Conservation (phyloP, 2,888 invertebrate genomes). For the Rhamphomyia laevipes region DNA sequence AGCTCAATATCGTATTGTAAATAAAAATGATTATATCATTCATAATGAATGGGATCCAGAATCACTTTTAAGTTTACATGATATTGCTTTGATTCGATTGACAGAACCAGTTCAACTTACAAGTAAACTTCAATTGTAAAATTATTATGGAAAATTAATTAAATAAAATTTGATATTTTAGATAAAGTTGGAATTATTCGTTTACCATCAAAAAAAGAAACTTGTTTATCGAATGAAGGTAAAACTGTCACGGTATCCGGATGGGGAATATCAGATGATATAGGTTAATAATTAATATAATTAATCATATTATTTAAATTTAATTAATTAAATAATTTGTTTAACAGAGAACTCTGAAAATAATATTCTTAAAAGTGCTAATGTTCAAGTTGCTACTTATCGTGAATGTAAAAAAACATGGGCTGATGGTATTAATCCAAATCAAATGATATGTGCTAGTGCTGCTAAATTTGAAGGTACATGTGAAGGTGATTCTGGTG, state of each 20-base stretch:
- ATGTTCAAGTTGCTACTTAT: background rate
- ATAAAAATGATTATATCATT: conserved; percentile 2
- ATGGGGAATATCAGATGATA: background rate
- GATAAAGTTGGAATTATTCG: background rate
- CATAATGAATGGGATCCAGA: background rate
- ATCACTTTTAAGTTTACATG: background rate
- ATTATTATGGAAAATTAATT: no score
- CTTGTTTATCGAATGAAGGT: background rate
- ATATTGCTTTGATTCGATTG: conserved; percentile 10
- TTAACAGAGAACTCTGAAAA: background rate
- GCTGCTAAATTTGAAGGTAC: background rate
- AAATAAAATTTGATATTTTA: background rate
- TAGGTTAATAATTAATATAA: background rate
- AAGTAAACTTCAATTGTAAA: conserved; percentile 1
- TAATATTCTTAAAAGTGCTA: background rate
- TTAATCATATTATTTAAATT: background rate
- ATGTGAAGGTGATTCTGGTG: conserved; percentile 6
- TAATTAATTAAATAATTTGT: background rate
- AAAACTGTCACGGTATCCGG: background rate
- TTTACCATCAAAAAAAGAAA: background rate
- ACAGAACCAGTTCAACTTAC: conserved; percentile 4
- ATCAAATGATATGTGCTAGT: conserved; percentile 4
- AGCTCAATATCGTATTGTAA: background rate
- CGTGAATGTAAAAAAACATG: background rate
- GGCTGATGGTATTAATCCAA: background rate